Percentiles rank a stretch among this genome's conserved stretches.
Conservation (phyloP, 2,113 vertebrate species). For the Pseudorectes ferrugineus region DNA sequence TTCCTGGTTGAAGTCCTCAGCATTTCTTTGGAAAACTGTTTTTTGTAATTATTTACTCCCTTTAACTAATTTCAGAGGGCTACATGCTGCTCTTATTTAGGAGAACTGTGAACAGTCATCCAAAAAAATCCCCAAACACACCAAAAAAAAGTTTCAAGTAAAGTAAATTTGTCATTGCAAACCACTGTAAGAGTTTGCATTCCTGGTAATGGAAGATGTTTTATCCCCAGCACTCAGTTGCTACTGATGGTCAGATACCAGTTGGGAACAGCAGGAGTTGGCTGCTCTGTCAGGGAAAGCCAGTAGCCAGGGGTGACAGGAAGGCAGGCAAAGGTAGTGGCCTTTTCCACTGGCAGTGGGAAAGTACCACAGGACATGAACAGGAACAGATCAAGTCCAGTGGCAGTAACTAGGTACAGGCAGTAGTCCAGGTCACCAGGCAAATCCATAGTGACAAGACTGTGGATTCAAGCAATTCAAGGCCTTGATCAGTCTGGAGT, state of each 20-base stretch:
- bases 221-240: background rate
- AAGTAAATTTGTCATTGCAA: background rate
- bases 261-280: background rate
- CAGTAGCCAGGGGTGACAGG: background rate
- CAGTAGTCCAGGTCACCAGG: background rate
- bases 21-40: background rate
- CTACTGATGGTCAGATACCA: background rate
- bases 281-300: background rate
- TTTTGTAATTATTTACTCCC: background rate
- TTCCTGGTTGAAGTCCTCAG: background rate
- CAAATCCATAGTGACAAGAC: background rate
- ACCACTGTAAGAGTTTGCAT: background rate
- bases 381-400: background rate
- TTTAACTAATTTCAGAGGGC: background rate
- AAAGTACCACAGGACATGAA: background rate
- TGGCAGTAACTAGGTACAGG: background rate
- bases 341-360: background rate
- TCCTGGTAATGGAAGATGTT: background rate
- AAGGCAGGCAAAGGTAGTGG: background rate
- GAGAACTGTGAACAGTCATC: background rate
- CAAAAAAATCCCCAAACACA: background rate
- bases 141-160: accelerated
- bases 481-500: background rate
- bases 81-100: background rate
- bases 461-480: background rate